Evolutionary conservation across 1,140 invertebrate species (phyloP), one percentile per base, ranked within the genome.

Genomic region (Pararge aegeria): DNA sequence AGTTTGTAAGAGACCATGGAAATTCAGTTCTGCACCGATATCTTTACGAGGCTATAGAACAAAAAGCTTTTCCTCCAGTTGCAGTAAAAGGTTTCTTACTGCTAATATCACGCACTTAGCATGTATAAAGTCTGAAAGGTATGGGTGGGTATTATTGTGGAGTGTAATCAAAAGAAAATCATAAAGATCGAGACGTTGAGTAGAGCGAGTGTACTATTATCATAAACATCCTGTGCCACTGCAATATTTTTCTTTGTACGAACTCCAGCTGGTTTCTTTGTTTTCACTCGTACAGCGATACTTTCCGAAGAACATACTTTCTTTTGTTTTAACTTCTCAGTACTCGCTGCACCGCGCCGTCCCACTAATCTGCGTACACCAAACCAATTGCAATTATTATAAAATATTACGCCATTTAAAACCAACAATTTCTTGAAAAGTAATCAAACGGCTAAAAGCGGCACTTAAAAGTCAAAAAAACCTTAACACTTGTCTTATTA

Each of bases 181-280:
- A 72, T 80, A 75, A 83, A 79, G 73, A 83, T 82, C 76, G 75
- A 73, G 78, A 83, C 68, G 77, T 74, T 30, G 70, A 76, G 74
- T 75, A 70, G 67, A 79, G 78, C 74, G 74, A 84, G 75, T 81
- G 77, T 73, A 72, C 80, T 68, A 83, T 81, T 83, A 83, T 81
- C 79, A 83, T 83, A 83, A 85, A 85, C 76, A 83, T 82, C 78
- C 81, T 78, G 72, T 64, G 67, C 70, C 72, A 68, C 68, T 63
- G 78, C 80, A 83, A 84, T 84, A 84, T 83, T 80, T 78, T 71
- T 77, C 83, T 83, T 82, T 86, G 80, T 84, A 82, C 66, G 75
- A 81, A 73, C 80, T 83, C 73, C 62, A 68, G 65, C 70, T 72
- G 72, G 70, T 73, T 63, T 78, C 80, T 87, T 86, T 89, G 84